phyloP scores from a whole-genome alignment of 2,888 invertebrate genomes.

The Lysandra coridon region DNA sequence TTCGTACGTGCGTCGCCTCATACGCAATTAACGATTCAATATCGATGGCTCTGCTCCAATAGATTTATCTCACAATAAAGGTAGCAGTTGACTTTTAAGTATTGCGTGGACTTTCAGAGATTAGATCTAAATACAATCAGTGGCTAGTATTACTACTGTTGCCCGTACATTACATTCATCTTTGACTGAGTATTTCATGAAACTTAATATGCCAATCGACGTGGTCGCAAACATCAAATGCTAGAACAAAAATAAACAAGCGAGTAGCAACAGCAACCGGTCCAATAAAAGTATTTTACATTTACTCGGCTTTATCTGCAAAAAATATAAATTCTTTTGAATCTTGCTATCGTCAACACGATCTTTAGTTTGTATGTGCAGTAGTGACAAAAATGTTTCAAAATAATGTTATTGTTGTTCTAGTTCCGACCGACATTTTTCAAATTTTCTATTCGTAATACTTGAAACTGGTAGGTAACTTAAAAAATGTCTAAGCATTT shows the following conservation, averaged over 20 bases:
- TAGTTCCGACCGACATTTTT: neutral
- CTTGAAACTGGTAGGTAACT: neutral
- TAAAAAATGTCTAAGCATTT: neutral
- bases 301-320: slow-evolving; percentile 9
- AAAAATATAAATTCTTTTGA: neutral
- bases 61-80: slow-evolving; percentile 60
- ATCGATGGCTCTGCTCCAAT: slow-evolving; percentile 76
- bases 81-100: slow-evolving; percentile 52
- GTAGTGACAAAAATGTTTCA: slow-evolving; percentile 15
- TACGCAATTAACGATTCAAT: slow-evolving; percentile 74
- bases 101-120: neutral
- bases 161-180: neutral
- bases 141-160: neutral
- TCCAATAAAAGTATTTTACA: slow-evolving; percentile 38
- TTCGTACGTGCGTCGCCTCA: slow-evolving; percentile 59
- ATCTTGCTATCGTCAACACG: slow-evolving; percentile 15
- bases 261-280: slow-evolving; percentile 34
- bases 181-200: neutral
- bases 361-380: neutral
- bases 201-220: slow-evolving; percentile 8
- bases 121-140: neutral
- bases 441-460: neutral
- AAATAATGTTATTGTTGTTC: neutral
- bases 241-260: slow-evolving; percentile 15
- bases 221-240: slow-evolving; percentile 19